Base-by-base conservation (phyloP, 2,113 vertebrate genomes). In the Anguilla japonica region DNA sequence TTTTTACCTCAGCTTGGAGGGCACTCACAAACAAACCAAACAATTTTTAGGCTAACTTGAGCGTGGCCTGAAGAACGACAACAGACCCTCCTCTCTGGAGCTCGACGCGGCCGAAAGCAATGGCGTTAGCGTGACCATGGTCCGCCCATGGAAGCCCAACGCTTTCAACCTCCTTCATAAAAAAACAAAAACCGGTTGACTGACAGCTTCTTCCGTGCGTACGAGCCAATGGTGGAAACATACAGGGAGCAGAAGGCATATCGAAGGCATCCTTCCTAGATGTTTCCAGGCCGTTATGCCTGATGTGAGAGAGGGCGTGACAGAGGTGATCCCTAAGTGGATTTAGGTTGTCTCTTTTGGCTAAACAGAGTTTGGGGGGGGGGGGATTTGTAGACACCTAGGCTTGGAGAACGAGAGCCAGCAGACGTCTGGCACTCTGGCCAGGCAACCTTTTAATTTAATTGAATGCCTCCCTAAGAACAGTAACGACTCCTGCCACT, bases 61-160 rank as follows among this genome's bases (percentile, higher is more conserved):
- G 53, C 22, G 60, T 67, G 60, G 34, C 26, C 83, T 0, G 13
- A 26, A n/a, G 39, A 14, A 86, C 79, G 29, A 41, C 39, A 71
- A 75, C n/a, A 63, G 53, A 26, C 67, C 20, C 57, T 81, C 41
- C 39, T 41, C 56, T 86, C 83, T 26, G n/a, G 43, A 88, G 83
- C 89, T 86, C 88, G 87, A 89, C 85, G 67, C 87, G 88, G 83
- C 82, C 40, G 82, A 80, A 84, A 84, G 84, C 87, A 89, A 88
- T 89, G 91, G 88, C 86, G 89, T 89, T 91, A 89, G 89, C 79
- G 56, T 67, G 81, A 82, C 85, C 7, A 84, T 92, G 71, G 56
- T 60, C 82, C 43, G 71, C n/a, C 46, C 53, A 79, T 79, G 40
- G 40, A 81, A 85, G 82, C 83, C 81, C 67, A 29, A 2, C 43